Percentiles rank a stretch among this genome's conserved stretches.
Conservation (phyloP, 2,797 vertebrate species). For the Macropodus opercularis region DNA sequence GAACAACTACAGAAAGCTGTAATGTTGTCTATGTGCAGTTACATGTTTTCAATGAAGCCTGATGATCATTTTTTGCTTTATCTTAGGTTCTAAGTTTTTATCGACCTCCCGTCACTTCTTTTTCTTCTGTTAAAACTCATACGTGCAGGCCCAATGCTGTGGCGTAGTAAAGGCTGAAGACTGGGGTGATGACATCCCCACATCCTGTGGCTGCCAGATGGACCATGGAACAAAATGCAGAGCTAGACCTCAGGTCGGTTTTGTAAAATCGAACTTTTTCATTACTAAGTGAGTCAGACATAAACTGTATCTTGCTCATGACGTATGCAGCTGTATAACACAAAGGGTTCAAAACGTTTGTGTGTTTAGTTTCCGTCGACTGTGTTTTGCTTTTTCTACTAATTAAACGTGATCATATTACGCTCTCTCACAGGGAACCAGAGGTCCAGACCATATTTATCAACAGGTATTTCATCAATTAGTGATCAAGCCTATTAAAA, state of each 20-base stretch:
- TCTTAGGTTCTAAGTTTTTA: background rate
- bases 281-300: no score
- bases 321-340: no score
- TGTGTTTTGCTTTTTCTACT: no score
- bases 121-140: background rate
- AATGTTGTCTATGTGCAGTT: slow-evolving; percentile 8
- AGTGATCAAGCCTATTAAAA: background rate
- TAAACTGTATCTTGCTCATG: no score
- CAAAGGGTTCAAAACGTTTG: no score
- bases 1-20: fast-evolving
- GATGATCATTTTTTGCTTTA: background rate
- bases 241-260: slow-evolving; percentile 35
- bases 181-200: slow-evolving; percentile 16
- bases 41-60: background rate
- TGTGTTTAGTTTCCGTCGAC: no score
- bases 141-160: slow-evolving; percentile 36
- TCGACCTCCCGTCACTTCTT: no score
- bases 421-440: slow-evolving; percentile 30
- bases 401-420: background rate
- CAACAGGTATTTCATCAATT: slow-evolving; percentile 19
- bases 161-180: slow-evolving; percentile 16
- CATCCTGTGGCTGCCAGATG: background rate
- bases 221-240: background rate
- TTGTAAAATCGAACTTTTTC: no score
- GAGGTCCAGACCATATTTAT: slow-evolving; percentile 20